Evolutionary conservation across 2,797 vertebrate species (phyloP), one percentile per base, ranked within the genome.

Genomic region (Rhyacichthys aspro): DNA sequence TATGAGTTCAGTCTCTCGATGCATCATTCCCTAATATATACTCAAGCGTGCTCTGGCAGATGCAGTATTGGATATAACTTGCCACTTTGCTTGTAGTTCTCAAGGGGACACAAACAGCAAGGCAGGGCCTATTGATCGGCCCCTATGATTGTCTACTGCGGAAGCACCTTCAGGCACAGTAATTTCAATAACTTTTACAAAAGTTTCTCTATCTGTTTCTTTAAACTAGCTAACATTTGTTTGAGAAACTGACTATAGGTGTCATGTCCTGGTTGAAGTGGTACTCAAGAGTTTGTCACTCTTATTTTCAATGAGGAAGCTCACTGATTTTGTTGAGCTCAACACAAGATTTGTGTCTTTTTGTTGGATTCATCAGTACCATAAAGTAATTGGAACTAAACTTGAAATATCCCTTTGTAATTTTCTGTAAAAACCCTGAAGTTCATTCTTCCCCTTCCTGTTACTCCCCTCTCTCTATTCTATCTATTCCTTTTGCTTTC

Each of bases 1-100:
- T 92, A 88, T 81, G 86, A 89, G 86, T 88, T 87, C 88, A 88
- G 89, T 85, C 90, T 90, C 91, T 92, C 85, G 43, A 63, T 93
- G 83, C 82, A 88, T 91, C 87, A 87, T 79, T 81, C 77, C 53
- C 59, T 70, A 74, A 78, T 66, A 74, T 61, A 70, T 64, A 81
- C 78, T 64, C 54, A 16, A 53, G 39, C 63, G 10, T 71, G 66
- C 62, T 61, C 64, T 39, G 17, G 58, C 76, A 72, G 73, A 85
- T 72, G 72, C 81, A 67, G 61, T 59, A 78, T 76, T 79, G 70
- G 71, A 75, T 74, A 68, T 70, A 74, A 74, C 57, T 83, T 67
- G 43, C 79, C 60, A 76, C 64, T 79, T 81, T 68, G 39, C 74
- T 81, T 75, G 69, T 81, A 69, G 60, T 82, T 76, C 67, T 68